Conservation (phyloP, 2,113 vertebrate genomes). For the Plestiodon gilberti region DNA sequence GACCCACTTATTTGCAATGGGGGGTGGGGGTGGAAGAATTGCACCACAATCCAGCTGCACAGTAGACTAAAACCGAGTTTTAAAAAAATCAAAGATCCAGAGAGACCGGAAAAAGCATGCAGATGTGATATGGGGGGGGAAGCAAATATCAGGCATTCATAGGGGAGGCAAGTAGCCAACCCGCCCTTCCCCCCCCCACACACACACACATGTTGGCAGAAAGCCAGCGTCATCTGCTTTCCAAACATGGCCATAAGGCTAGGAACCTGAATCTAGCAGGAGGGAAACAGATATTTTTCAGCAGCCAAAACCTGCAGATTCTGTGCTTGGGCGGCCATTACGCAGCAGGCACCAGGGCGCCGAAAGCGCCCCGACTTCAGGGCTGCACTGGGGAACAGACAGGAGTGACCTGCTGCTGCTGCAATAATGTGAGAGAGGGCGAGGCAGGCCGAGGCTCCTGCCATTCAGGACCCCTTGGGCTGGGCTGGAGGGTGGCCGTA, state of each 20-base stretch:
- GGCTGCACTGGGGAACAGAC: neutral
- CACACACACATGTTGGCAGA: too few relatives aligned
- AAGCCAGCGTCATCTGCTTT: neutral
- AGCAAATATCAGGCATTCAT: neutral
- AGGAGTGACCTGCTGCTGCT: too few relatives aligned
- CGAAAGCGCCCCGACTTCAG: neutral
- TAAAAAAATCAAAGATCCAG: neutral
- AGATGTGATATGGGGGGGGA: neutral
- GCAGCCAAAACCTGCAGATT: neutral
- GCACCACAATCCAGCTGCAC: neutral
- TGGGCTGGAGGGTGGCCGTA: neutral
- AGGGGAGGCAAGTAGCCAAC: neutral
- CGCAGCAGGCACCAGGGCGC: neutral
- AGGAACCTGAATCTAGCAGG: neutral
- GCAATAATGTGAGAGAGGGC: too few relatives aligned
- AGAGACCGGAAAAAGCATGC: neutral
- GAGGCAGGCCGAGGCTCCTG: neutral
- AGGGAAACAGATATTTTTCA: neutral
- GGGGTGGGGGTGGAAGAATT: neutral
- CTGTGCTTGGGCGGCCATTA: neutral
- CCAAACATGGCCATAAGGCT: neutral
- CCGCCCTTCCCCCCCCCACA: too few relatives aligned
- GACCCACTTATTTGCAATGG: neutral
- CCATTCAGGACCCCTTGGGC: neutral
- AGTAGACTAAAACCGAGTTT: too few relatives aligned